Base-by-base conservation (phyloP, 2,113 vertebrate genomes). In the Casuarius casuarius region DNA sequence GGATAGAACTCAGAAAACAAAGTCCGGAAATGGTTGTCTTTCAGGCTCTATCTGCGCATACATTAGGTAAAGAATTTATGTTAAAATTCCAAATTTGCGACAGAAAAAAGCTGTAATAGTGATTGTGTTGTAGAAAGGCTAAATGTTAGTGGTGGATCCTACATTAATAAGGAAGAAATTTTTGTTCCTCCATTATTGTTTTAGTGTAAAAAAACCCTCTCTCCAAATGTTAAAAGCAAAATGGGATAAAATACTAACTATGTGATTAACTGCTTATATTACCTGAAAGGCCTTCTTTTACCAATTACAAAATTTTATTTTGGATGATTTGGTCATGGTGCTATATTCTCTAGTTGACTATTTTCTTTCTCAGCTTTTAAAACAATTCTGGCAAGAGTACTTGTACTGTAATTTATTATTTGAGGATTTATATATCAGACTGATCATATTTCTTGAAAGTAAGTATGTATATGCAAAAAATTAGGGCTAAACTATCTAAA, bases 201-300 rank as follows among this genome's bases (percentile, higher is more conserved):
- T 67, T 31, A 87, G 35, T 62, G 62, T n/a, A 75, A 87, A 48
- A 78, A 74, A 58, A 18, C 29, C 7, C 13, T 10, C 23, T 49
- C 59, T 71, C n/a, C 35, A 81, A 66, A 73, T 61, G 28, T 75
- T 87, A 82, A 91, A 90, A 92, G 51, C 22, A 89, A 92, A 93
- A 77, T 19, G 28, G 61, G 42, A 59, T 56, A 67, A 91, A 80
- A 81, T 61, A 58, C 7, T 51, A 40, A 33, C 33, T 54, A 54
- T 56, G 5, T 42, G 65, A 72, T 75, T 82, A 81, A 51, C 19
- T 78, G 46, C 21, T 91, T 84, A 67, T 13, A 33, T 44, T 63
- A 71, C 62, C 19, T 66, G 65, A 62, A 83, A 87, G 23, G 15
- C 17, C 29, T 73, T 56, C 19, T 72, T 51, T 72, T 80, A 83